A percentile compares a stretch with the other conserved stretches of the same genome.
Conservation (phyloP, 2,888 invertebrate species). For the Scaptomyza tumidula region DNA sequence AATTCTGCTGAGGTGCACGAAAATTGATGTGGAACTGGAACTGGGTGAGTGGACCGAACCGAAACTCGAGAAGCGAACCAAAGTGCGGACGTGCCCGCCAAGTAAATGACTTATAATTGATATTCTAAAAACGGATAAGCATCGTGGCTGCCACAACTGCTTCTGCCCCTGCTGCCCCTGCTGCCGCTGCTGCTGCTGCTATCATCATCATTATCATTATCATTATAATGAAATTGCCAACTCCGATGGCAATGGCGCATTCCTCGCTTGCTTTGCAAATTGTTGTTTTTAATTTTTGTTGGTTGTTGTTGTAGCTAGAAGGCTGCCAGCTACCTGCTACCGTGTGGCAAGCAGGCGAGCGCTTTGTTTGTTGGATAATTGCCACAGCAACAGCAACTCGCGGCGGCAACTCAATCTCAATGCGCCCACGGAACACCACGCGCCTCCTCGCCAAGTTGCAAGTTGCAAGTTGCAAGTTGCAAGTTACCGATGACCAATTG, state of each 20-base stretch:
- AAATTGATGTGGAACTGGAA: constrained; percentile 47
- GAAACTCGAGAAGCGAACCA: neutral
- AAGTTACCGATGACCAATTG: constrained; percentile 58
- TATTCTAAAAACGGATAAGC: constrained; percentile 80
- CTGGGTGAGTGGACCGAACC: constrained; percentile 58
- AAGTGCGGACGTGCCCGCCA: constrained; percentile 65
- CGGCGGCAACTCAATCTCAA: constrained; percentile 66
- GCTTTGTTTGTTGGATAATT: constrained; percentile 66
- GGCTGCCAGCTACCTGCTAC: constrained; percentile 45
- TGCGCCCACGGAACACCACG: constrained; percentile 44
- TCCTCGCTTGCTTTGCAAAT: constrained; percentile 48
- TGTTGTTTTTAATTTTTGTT: constrained; percentile 39
- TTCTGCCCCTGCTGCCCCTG: neutral
- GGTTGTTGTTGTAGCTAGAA: constrained; percentile 1
- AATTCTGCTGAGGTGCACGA: too few relatives aligned
- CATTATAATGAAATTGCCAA: constrained; percentile 72
- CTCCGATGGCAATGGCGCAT: constrained; percentile 46
- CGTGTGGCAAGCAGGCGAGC: constrained; percentile 47
- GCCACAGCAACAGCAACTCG: constrained; percentile 32
- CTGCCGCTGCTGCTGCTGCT: neutral
- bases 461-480: neutral
- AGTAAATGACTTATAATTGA: constrained; percentile 81
- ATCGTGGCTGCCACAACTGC: constrained; percentile 33
- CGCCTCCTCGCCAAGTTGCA: neutral
- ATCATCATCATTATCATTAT: constrained; percentile 58